Evolutionary conservation across 2,797 vertebrate genomes (phyloP), one percentile per base, ranked within the genome.

Genomic region (Argyrosomus regius): DNA sequence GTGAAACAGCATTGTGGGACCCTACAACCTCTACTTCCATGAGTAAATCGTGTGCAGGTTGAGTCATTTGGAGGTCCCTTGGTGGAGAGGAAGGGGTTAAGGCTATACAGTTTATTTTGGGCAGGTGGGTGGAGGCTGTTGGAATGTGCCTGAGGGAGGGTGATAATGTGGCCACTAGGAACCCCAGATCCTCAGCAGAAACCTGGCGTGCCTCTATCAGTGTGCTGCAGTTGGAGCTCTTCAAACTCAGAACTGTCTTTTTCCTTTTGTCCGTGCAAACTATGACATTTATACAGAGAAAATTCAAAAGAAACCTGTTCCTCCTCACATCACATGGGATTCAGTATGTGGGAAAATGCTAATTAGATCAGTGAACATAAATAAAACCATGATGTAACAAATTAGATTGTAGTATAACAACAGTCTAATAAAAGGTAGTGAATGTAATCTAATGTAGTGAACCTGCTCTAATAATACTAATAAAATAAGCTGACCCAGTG

Each of bases 141-240:
- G 94, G 95, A 96, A 96, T 96, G 94, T 90, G 94, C 95, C 94
- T 95, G 94, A 93, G 93, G 94, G 87, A 84, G 91, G 89, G 93
- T 93, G 94, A 96, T 96, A 95, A 95, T 95, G 91, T 95, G 91
- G 84, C 90, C 90, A 91, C 82, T 89, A 87, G 88, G 87, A 92
- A 92, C 87, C 80, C 68, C 87, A 88, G 91, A 88, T 93, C 91
- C 84, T 90, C 84, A 71, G 85, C 88, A 93, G 85, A 92, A 91
- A 89, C 75, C 52, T 83, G 84, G 75, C 62, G 24, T 82, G 81
- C 87, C 91, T 92, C 91, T 95, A 94, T 95, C 91, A 94, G 89
- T 80, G 62, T 11, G 20, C 61, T 75, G 86, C 93, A 93, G 91
- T 91, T 87, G 76, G 87, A 90, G 75, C 46, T 58, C 73, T 80